A percentile compares a stretch with the other conserved stretches of the same genome.
phyloP scores from a whole-genome alignment of 2,113 vertebrate species.

The Phoenicopterus ruber region DNA sequence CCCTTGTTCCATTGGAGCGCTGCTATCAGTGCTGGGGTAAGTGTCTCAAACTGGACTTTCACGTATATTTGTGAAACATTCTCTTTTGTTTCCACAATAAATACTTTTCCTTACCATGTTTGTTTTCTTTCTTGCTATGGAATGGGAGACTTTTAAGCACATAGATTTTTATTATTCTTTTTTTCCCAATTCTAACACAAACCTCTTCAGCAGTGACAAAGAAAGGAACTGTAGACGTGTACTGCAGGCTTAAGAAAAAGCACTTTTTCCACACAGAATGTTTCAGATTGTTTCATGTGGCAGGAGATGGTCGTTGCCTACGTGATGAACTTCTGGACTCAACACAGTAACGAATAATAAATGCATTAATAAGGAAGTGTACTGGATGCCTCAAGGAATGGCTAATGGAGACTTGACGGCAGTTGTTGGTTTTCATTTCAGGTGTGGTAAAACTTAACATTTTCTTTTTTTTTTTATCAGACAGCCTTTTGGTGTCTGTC shows the following conservation, averaged over 20 bases:
- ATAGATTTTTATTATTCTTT: neutral
- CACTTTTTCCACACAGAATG: neutral
- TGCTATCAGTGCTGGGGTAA: neutral
- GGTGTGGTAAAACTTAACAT: neutral
- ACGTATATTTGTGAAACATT: neutral
- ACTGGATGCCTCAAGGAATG: neutral
- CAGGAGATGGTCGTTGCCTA: neutral
- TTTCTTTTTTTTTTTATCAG: neutral
- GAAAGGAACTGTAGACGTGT: neutral
- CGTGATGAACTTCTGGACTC: neutral
- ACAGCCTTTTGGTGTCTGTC: neutral
- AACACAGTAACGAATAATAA: neutral
- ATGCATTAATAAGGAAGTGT: neutral
- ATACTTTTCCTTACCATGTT: fast-evolving
- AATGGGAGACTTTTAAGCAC: neutral
- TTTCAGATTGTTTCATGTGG: neutral
- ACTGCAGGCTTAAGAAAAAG: neutral
- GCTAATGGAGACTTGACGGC: neutral
- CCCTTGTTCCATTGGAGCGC: neutral
- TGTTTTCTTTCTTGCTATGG: neutral
- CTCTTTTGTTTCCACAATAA: neutral
- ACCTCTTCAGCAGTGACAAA: neutral
- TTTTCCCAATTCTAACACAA: neutral
- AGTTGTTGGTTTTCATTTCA: neutral
- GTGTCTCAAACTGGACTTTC: neutral